Conservation (phyloP, 2,113 vertebrate genomes). For the Macrotus californicus region DNA sequence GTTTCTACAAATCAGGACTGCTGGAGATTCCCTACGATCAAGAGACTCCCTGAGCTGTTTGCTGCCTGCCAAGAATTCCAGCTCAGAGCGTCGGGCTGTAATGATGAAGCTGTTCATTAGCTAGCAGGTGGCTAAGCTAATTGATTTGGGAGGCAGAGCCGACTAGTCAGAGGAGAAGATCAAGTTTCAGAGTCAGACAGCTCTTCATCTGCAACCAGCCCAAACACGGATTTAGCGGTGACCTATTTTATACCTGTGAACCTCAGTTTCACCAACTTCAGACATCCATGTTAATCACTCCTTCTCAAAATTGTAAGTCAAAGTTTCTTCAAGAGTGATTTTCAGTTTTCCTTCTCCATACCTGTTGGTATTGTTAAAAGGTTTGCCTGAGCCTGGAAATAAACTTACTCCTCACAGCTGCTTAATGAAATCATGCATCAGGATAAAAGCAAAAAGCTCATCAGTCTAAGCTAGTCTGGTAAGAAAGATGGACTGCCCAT, state of each 20-base stretch:
- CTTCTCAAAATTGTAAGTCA: not conserved
- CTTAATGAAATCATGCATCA: not conserved
- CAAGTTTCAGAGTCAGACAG: not conserved
- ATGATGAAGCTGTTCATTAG: conserved; percentile 33
- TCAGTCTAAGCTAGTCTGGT: not conserved
- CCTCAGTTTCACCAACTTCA: not conserved
- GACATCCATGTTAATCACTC: not conserved
- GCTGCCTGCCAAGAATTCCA: not conserved
- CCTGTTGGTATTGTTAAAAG: not conserved
- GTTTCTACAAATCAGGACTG: not conserved
- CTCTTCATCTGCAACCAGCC: not conserved
- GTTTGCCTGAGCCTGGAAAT: not conserved
- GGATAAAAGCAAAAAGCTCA: not conserved
- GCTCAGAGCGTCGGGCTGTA: not conserved
- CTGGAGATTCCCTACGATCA: not conserved
- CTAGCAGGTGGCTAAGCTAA: conserved; percentile 20
- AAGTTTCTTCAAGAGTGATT: not conserved
- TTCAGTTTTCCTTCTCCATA: not conserved
- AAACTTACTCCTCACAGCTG: not conserved
- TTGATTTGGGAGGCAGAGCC: conserved; percentile 28
- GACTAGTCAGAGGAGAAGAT: not conserved
- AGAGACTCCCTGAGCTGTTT: not conserved
- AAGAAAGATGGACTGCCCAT: not conserved
- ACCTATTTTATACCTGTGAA: not conserved
- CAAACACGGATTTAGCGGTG: not conserved